Conservation (phyloP, 2,888 invertebrate genomes). For the Drosophila falleni region DNA sequence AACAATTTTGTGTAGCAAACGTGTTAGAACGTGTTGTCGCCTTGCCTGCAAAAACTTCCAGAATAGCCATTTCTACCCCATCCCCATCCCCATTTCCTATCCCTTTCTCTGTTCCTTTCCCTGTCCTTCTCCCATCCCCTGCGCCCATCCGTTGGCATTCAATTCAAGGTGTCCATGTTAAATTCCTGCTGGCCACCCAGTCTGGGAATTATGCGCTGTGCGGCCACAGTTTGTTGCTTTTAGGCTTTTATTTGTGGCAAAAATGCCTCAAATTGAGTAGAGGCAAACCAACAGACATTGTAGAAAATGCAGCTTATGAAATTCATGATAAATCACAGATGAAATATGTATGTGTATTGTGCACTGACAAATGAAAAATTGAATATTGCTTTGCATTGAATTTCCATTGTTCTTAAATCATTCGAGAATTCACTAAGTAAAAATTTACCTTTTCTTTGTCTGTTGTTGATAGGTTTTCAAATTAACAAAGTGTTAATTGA, state of each 20-base stretch:
- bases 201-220: conserved; percentile 78
- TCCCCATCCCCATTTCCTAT: background rate
- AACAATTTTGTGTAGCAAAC: conserved; percentile 68
- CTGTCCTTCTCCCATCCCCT: background rate
- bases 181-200: conserved; percentile 61
- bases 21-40: conserved; percentile 57
- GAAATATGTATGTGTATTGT: conserved; percentile 11
- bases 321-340: conserved; percentile 41
- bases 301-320: conserved; percentile 27
- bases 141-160: background rate
- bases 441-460: background rate
- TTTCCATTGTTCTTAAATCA: conserved; percentile 23
- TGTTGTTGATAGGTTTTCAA: conserved; percentile 2
- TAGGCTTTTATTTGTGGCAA: conserved; percentile 61
- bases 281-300: conserved; percentile 27
- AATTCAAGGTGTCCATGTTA: conserved; percentile 50
- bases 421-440: background rate
- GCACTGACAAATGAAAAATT: conserved; percentile 12
- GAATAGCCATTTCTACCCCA: conserved; percentile 19
- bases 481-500: conserved; percentile 23
- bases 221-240: conserved; percentile 67
- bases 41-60: conserved; percentile 19
- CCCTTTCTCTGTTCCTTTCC: background rate
- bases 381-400: conserved; percentile 21
- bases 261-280: conserved; percentile 60